Conservation (phyloP, 2,113 vertebrate genomes). For the Nesogale talazaci region DNA sequence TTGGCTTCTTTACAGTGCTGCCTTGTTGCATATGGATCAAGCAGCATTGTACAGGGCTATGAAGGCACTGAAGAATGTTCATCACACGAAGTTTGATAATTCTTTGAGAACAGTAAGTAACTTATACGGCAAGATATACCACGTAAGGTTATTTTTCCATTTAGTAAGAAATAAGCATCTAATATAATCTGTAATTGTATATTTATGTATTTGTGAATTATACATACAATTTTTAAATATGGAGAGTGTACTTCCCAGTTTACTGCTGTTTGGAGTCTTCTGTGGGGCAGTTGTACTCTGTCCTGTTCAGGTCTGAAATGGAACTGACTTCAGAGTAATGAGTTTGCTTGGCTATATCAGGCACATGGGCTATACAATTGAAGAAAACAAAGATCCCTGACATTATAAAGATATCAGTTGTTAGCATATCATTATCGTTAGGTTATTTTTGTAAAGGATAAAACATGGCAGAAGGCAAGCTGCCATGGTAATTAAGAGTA, state of each 20-base stretch:
- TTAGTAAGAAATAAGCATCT: neutral
- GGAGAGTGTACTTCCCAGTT: no score
- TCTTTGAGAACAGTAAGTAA: neutral
- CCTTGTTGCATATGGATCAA: constrained; percentile 93
- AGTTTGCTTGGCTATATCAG: neutral
- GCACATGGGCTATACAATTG: neutral
- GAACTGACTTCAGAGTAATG: no score
- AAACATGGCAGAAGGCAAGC: neutral
- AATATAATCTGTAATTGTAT: neutral
- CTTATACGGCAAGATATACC: neutral
- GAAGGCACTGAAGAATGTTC: constrained; percentile 87
- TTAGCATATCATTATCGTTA: no score
- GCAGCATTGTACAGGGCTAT: constrained; percentile 98
- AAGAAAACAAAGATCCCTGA: no score
- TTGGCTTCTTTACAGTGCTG: constrained; percentile 93
- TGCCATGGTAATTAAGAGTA: neutral
- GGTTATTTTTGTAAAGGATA: no score
- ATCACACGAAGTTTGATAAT: constrained; percentile 4
- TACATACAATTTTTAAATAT: neutral
- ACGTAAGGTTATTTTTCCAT: neutral
- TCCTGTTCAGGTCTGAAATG: neutral
- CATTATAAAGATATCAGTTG: no score
- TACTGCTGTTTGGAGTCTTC: neutral
- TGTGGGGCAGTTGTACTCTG: neutral
- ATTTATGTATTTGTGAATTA: neutral